These are phyloP conservation scores for Pinna nobilis DNA, from an alignment of 1,140 invertebrate genomes.

Conservation along the genomic window DNA sequence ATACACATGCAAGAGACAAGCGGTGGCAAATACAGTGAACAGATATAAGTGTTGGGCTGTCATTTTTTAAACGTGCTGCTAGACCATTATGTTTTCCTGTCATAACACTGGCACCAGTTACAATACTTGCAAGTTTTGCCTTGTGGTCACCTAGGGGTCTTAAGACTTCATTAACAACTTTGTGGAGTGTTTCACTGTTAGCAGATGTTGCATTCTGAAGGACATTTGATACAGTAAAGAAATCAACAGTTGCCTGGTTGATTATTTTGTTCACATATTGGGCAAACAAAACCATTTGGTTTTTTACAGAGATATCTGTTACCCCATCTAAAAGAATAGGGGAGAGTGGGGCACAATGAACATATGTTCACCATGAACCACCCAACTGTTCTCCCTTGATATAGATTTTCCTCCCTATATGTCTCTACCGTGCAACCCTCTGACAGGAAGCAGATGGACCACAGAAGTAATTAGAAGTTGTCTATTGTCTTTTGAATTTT, in stretches of 20 bases:
- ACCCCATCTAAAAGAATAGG: slow-evolving; percentile 33
- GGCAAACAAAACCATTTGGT: slow-evolving; percentile 21
- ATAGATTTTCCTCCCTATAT: too few relatives aligned
- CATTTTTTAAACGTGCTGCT: slow-evolving; percentile 27
- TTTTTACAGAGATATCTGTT: slow-evolving; percentile 27
- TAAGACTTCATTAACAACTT: background rate
- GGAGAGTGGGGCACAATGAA: too few relatives aligned
- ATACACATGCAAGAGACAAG: slow-evolving; percentile 25
- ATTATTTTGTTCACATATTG: background rate
- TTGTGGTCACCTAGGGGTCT: background rate
- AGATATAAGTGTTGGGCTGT: slow-evolving; percentile 22
- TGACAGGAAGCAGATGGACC: too few relatives aligned
- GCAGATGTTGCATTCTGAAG: background rate
- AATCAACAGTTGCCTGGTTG: background rate
- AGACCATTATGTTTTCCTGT: slow-evolving; percentile 41
- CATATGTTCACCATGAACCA: too few relatives aligned
- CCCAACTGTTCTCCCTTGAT: too few relatives aligned
- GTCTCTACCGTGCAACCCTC: too few relatives aligned
- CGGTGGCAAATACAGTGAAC: slow-evolving; percentile 44
- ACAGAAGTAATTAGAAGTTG: too few relatives aligned
- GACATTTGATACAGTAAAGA: background rate
- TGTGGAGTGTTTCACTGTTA: slow-evolving; percentile 21
- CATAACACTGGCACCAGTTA: slow-evolving; percentile 48
- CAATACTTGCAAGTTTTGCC: slow-evolving; percentile 30
- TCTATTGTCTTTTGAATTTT: too few relatives aligned